Conservation (phyloP, 2,797 vertebrate species). For the Ctenochaetus hawaiiensis region DNA sequence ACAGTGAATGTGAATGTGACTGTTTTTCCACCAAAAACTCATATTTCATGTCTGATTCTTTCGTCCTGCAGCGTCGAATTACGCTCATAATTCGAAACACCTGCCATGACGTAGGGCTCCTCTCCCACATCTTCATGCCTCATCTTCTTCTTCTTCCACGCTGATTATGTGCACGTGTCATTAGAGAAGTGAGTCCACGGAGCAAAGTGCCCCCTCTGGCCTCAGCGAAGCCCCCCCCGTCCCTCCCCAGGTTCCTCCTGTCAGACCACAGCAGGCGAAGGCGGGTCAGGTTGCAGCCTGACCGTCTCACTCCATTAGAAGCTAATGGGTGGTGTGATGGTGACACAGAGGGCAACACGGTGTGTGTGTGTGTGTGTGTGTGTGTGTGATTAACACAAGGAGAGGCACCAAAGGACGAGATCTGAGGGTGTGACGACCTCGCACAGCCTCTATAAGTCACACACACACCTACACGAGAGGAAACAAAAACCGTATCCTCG, state of each 20-base stretch:
- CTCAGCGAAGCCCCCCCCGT: not conserved
- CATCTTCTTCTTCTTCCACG: not conserved
- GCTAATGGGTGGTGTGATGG: slow-evolving; percentile 71
- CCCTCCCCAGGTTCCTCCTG: slow-evolving; percentile 9
- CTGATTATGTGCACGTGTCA: slow-evolving; percentile 11
- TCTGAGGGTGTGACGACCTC: slow-evolving; percentile 46
- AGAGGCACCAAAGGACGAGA: slow-evolving; percentile 36
- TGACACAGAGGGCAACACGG: slow-evolving; percentile 55
- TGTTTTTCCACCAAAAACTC: not conserved
- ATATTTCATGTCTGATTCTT: not conserved
- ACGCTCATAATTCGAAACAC: slow-evolving; percentile 11
- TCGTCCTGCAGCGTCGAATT: not conserved
- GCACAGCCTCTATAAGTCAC: slow-evolving; percentile 14
- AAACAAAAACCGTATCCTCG: slow-evolving; percentile 54
- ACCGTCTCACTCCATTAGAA: slow-evolving; percentile 74
- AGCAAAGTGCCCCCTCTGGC: slow-evolving; percentile 14
- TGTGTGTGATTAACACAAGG: slow-evolving; percentile 48
- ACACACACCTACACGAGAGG: slow-evolving; percentile 35
- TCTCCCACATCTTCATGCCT: slow-evolving; percentile 7
- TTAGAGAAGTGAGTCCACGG: not conserved
- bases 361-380: slow-evolving; percentile 34
- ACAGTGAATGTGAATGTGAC: not conserved
- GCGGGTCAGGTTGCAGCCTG: slow-evolving; percentile 60
- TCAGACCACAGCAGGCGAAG: slow-evolving; percentile 44
- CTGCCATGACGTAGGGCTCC: not conserved